Conservation (phyloP, 2,113 vertebrate genomes). For the Megalops atlanticus region DNA sequence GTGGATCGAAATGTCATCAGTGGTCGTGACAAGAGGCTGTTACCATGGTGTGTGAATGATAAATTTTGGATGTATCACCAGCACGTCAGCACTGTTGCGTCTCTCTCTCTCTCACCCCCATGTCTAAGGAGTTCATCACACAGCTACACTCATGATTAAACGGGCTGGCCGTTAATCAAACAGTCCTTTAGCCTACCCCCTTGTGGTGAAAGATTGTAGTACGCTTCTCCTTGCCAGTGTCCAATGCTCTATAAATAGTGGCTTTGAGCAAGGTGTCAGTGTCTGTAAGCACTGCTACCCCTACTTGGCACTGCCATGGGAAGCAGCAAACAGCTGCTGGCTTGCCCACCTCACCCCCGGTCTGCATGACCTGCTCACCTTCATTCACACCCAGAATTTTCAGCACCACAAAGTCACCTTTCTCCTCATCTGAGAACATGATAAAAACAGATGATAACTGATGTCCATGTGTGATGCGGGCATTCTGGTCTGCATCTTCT, state of each 20-base stretch:
- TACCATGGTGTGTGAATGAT: conserved; percentile 24
- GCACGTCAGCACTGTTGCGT: conserved; percentile 8
- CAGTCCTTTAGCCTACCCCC: conserved; percentile 2
- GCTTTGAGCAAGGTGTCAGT: neutral
- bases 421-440: neutral
- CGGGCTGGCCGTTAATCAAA: conserved; percentile 13
- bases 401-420: neutral
- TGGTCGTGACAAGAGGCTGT: neutral
- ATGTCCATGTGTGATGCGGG: neutral
- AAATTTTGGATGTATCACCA: neutral
- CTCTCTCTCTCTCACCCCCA: neutral
- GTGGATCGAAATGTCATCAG: neutral
- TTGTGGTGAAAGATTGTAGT: neutral
- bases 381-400: neutral
- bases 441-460: neutral
- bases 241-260: conserved; percentile 20
- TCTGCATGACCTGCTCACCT: neutral
- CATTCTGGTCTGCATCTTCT: neutral
- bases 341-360: neutral
- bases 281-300: neutral
- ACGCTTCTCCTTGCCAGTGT: neutral
- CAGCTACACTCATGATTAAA: conserved; percentile 9
- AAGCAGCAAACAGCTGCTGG: neutral
- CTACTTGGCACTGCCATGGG: no score
- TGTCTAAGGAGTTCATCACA: conserved; percentile 3